Evolutionary conservation across 2,113 vertebrate species (phyloP).

Genomic region (Lethenteron camtschaticum): DNA sequence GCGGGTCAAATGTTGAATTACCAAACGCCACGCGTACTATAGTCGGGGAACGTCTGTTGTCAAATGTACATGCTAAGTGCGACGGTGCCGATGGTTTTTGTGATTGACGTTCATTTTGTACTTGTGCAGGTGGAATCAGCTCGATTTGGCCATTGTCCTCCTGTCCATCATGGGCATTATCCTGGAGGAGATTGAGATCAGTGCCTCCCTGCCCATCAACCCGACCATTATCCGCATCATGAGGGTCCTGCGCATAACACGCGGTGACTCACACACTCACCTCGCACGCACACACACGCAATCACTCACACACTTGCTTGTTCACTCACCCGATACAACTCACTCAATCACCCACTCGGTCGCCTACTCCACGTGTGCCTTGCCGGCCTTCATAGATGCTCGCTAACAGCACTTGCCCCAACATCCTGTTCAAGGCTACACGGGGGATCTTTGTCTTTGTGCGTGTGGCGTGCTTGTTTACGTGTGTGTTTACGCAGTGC

Average conservation of each 20-base stretch:
- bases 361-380: not conserved
- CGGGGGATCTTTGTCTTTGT: not conserved
- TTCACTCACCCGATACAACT: not conserved
- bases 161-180: conserved; percentile 90
- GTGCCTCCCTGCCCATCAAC: conserved; percentile 79
- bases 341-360: not conserved
- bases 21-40: too few relatives aligned
- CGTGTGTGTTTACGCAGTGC: conserved; percentile 21
- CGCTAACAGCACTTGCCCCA: too few relatives aligned
- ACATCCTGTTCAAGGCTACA: too few relatives aligned
- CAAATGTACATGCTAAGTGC: too few relatives aligned
- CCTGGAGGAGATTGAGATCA: conserved; percentile 86
- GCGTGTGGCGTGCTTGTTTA: not conserved
- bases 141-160: conserved; percentile 82
- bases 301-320: not conserved
- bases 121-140: conserved; percentile 63
- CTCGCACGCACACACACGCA: not conserved
- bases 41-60: too few relatives aligned
- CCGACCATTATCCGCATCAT: conserved; percentile 95
- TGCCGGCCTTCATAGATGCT: not conserved
- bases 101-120: conserved; percentile 7
- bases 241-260: conserved; percentile 73
- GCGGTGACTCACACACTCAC: conserved; percentile 28
- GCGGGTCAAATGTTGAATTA: too few relatives aligned
- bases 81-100: too few relatives aligned